Conservation (phyloP, 2,113 vertebrate genomes). For the Onychorhynchus coronatus region DNA sequence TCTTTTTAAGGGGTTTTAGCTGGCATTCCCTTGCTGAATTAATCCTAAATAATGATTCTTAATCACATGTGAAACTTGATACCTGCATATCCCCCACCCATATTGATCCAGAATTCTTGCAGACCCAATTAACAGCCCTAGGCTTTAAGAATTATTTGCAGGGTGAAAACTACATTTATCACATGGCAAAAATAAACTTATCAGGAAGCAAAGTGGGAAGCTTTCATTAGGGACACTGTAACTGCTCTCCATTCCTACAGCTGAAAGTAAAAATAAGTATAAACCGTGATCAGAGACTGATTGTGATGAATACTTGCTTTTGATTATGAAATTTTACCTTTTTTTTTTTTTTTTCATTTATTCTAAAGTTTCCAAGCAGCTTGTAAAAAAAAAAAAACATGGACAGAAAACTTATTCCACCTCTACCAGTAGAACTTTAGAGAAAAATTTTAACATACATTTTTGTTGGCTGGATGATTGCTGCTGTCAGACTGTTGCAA, state of each 20-base stretch:
- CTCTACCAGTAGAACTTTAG: not conserved
- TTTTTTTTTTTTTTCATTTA: not conserved
- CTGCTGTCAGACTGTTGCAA: not conserved
- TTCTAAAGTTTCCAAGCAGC: not conserved
- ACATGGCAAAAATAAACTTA: constrained; percentile 20
- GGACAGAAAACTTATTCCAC: not conserved
- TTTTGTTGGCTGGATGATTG: not conserved
- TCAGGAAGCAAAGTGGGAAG: not conserved
- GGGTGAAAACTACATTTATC: not conserved
- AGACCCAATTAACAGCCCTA: not conserved
- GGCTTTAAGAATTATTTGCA: constrained; percentile 12
- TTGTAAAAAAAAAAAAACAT: not conserved
- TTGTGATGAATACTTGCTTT: not conserved
- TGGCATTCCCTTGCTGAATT: constrained; percentile 8
- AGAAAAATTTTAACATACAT: not conserved
- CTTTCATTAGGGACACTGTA: constrained; percentile 4
- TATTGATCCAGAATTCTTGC: not conserved
- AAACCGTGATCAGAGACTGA: not conserved
- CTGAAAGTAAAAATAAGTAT: not conserved
- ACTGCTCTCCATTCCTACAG: not conserved
- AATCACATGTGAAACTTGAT: not conserved
- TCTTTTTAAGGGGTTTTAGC: not conserved
- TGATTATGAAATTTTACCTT: too few species aligned
- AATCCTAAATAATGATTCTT: constrained; percentile 28
- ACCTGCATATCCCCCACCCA: not conserved